Evolutionary conservation across 2,113 vertebrate genomes (phyloP), one percentile per base, ranked within the genome.

Genomic region (Lonchura striata): DNA sequence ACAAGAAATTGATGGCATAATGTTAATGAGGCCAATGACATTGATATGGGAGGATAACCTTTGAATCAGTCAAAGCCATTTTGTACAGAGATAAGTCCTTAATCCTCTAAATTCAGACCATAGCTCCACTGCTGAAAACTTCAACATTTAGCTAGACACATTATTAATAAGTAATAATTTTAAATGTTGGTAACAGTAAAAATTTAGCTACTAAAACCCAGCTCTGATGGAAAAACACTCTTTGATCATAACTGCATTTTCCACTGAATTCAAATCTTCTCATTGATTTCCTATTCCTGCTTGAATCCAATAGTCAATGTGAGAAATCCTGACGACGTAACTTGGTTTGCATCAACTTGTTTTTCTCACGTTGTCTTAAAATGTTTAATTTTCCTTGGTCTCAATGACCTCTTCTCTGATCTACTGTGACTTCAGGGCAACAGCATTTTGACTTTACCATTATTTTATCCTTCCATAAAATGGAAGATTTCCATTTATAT

Each of bases 1-100:
- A 95, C 79, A 96, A 82, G 59, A 80, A 68, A 86, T 89, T 56
- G n/a, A 64, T 66, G 92, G 64, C 41, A 44, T n/a, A 86, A 92
- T 84, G 72, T 74, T 95, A 96, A 96, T 89, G 49, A 96, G 61
- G n/a, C 46, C 5, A 77, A 54, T 81, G 71, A 57, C 19, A 49
- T 14, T n/a, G 57, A 25, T 50, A 24, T 7, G 10, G 41, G 19
- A 88, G 66, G 41, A 30, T 42, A 78, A 69, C 28, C 76, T 91
- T 59, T 41, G 91, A 87, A 47, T 57, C 49, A 89, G 49, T 42
- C 30, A 64, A 82, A 84, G 20, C 30, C 60, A 31, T 78, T 88
- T 68, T 79, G 24, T 23, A 22, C 23, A 42, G 56, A 28, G 25
- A 7, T 35, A 53, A 68, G 39, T 44, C 28, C 15, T 79, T 57